Evolutionary conservation across 2,797 vertebrate genomes (phyloP), one percentile per base, ranked within the genome.

Genomic region (Parauchenoglanis ngamensis): DNA sequence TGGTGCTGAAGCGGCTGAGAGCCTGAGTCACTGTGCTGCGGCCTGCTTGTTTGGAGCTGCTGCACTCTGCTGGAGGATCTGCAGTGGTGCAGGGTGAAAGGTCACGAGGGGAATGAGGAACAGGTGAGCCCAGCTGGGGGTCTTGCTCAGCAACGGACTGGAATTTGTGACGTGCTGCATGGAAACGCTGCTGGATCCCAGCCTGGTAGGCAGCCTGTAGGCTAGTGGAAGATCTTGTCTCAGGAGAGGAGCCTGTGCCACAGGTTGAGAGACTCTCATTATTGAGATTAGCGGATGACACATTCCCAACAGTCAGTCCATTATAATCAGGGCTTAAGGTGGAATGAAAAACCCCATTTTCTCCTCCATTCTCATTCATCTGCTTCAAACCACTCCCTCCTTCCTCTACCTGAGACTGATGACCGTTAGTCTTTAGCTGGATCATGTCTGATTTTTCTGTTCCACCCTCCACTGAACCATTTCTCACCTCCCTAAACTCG

Each of bases 161-260:
- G 89, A 99, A 99, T 93, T 96, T 98, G 92, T 98, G 97, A 10
- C 98, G 96, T 17, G 98, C 97, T 0, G 98, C 98, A 0, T 99
- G 98, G 94, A 99, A 99, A 0, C 98, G 97, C 83, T 98, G 98
- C 89, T 98, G 97, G 94, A 99, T 96, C 81, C 98, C 98, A 3
- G 97, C 97, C 92, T 99, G 98, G 94, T 99, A 99, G 72, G 97
- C 97, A 0, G 98, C 97, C 90, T 98, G 98, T 92, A 97, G 96
- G 89, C 95, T 93, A 0, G 96, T 95, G 67, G 94, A 0, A 87
- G 87, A 75, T 88, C 92, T 72, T 73, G 78, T 57, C 54, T 85
- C 80, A 0, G n/a, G 31, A 17, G 70, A 83, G 12, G 61, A 77
- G 35, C 31, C 65, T 46, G 88, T 25, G 95, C 95, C 1, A 94